Conservation (phyloP, 1,140 invertebrate species). For the Drosophila murphyi region DNA sequence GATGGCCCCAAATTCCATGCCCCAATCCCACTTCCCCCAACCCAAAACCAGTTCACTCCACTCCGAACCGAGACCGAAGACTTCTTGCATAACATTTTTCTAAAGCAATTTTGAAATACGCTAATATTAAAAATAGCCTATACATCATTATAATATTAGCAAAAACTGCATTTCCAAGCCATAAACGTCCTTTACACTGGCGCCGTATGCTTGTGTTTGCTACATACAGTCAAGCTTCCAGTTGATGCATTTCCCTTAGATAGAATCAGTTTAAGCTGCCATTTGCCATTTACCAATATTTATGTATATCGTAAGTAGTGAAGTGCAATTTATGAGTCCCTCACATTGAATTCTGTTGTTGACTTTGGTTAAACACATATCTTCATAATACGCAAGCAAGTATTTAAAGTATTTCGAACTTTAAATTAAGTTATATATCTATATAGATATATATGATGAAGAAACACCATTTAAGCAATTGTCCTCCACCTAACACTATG, state of each 20-base stretch:
- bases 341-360: slow-evolving; percentile 10
- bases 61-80: slow-evolving; percentile 71
- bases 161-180: slow-evolving; percentile 35
- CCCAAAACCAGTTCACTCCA: slow-evolving; percentile 9
- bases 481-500: slow-evolving; percentile 1
- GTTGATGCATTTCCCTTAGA: slow-evolving; percentile 45
- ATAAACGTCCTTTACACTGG: slow-evolving; percentile 46
- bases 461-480: background rate
- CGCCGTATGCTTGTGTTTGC: slow-evolving; percentile 4
- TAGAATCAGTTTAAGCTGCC: slow-evolving; percentile 57
- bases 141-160: slow-evolving; percentile 52
- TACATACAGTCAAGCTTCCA: slow-evolving; percentile 20
- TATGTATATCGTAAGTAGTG: slow-evolving; percentile 2
- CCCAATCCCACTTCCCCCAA: slow-evolving; percentile 4
- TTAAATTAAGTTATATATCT: slow-evolving; percentile 22
- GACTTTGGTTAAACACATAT: slow-evolving; percentile 12
- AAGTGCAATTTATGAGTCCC: slow-evolving; percentile 3
- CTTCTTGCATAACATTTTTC: slow-evolving; percentile 74
- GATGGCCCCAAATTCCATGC: slow-evolving; percentile 37
- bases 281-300: slow-evolving; percentile 27
- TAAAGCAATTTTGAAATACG: slow-evolving; percentile 57
- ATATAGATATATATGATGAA: too few relatives aligned
- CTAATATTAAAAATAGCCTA: slow-evolving; percentile 40
- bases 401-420: slow-evolving; percentile 34
- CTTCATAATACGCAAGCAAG: slow-evolving; percentile 13